Evolutionary conservation across 2,113 vertebrate species (phyloP).

Genomic region (Penelope pileata): DNA sequence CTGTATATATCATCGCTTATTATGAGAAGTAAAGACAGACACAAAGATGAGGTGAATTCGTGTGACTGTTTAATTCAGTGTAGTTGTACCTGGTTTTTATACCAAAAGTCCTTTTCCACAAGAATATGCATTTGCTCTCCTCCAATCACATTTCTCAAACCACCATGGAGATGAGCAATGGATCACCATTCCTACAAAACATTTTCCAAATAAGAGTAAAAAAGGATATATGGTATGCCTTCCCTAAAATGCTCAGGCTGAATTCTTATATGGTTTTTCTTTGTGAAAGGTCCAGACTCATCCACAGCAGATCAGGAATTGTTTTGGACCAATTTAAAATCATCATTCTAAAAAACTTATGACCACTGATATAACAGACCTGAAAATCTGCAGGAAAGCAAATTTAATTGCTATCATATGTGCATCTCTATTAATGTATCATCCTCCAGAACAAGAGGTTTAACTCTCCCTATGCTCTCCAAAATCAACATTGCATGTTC

Average conservation of each 20-base stretch:
- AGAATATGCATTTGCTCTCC: conserved; percentile 28
- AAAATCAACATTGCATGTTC: background rate
- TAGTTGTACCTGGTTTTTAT: conserved; percentile 16
- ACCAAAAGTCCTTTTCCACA: background rate
- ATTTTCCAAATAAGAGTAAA: conserved; percentile 27
- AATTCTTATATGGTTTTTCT: conserved; percentile 1
- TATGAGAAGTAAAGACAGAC: background rate
- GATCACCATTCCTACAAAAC: conserved; percentile 3
- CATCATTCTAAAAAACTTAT: background rate
- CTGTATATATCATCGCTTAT: background rate
- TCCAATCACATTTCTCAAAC: conserved; percentile 28
- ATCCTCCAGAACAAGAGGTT: background rate
- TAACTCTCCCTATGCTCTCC: background rate
- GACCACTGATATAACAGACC: background rate
- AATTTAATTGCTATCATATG: background rate
- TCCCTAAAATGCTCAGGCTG: background rate
- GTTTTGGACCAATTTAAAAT: background rate
- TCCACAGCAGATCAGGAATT: background rate
- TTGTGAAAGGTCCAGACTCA: background rate
- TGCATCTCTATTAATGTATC: background rate
- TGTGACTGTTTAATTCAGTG: background rate
- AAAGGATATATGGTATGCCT: background rate
- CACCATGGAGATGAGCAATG: conserved; percentile 26
- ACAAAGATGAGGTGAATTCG: background rate
- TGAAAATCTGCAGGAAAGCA: conserved; percentile 5